Evolutionary conservation across 1,140 invertebrate species (phyloP), one percentile per base, ranked within the genome.

Genomic region (Listronotus bonariensis): DNA sequence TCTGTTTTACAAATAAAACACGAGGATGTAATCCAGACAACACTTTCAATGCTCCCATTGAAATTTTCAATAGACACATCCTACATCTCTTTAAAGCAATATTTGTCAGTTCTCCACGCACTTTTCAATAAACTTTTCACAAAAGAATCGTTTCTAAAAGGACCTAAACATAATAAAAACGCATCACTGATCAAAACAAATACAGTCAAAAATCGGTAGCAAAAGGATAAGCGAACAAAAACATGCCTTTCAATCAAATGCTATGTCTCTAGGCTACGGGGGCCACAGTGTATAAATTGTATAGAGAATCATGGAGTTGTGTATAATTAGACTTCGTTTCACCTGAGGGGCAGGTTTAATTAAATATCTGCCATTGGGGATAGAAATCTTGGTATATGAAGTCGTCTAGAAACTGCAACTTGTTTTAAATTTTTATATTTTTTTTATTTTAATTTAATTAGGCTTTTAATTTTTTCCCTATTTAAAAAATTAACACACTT

Each of bases 281-380:
- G 18, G 45, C 45, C 38, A 17, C 14, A 20, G 20, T 51, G 36
- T 49, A 60, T 60, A 60, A 60, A 60, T 60, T 60, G 46, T 53
- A 62, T 62, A 12, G 59, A 62, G 49, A 53, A 43, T 62, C 59
- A 53, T 43, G 49, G 49, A 62, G 59, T 62, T 62, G 59, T 62
- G 14, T 18, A 62, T 62, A 62, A 62, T 62, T 62, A 43, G 51
- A 48, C 38, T 40, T 43, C 48, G 51, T 53, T 62, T 62, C 34
- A 62, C 59, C 59, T 62, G 59, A 53, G 59, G 59, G 59, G 20
- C n/a, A 53, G n/a, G 32, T 62, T 62, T 62, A 62, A 62, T 62
- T 62, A 62, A 62, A 62, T 62, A 62, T 62, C 51, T 52, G 40
- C 51, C 43, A 43, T 52, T 62, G 18, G 40, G 20, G 48, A 17